These are phyloP conservation scores for Andrena camellia DNA, from an alignment of 2,888 invertebrate genomes.

Conservation along the genomic window DNA sequence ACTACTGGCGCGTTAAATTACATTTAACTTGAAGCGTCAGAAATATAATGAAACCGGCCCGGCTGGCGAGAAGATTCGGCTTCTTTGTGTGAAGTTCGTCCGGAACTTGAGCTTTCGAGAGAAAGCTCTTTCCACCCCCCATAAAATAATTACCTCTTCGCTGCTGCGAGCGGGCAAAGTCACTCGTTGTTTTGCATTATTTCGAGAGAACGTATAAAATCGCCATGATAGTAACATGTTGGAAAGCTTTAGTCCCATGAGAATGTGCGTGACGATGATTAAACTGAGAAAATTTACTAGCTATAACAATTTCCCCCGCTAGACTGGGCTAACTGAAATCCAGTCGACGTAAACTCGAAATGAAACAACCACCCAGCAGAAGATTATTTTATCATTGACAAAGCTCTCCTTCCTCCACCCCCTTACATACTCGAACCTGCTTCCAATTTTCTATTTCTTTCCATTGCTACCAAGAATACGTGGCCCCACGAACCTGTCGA, in stretches of 20 bases:
- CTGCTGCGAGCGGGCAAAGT: not conserved
- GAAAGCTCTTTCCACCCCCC: slow-evolving; percentile 34
- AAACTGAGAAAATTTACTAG: not conserved
- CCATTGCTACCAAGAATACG: slow-evolving; percentile 21
- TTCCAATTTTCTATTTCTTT: slow-evolving; percentile 23
- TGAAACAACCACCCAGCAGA: slow-evolving; percentile 23
- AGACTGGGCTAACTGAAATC: too few relatives aligned
- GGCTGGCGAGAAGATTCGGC: slow-evolving; percentile 30
- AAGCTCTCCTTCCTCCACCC: slow-evolving; percentile 7
- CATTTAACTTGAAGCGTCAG: slow-evolving; percentile 4
- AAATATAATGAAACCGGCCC: slow-evolving; percentile 12
- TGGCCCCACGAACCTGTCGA: slow-evolving; percentile 74
- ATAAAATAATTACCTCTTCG: slow-evolving; percentile 48
- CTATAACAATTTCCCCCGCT: too few relatives aligned
- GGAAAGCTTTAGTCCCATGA: not conserved
- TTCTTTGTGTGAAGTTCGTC: slow-evolving; percentile 25
- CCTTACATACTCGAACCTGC: not conserved
- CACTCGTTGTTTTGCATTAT: slow-evolving; percentile 25
- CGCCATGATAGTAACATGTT: not conserved
- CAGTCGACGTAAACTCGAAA: slow-evolving; percentile 11
- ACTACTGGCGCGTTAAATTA: slow-evolving; percentile 33
- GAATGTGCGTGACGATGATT: not conserved
- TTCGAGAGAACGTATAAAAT: slow-evolving; percentile 20
- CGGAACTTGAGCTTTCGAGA: slow-evolving; percentile 20
- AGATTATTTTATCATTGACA: slow-evolving; percentile 48